phyloP scores from a whole-genome alignment of 2,797 vertebrate species.

The Lacerta viridis region DNA sequence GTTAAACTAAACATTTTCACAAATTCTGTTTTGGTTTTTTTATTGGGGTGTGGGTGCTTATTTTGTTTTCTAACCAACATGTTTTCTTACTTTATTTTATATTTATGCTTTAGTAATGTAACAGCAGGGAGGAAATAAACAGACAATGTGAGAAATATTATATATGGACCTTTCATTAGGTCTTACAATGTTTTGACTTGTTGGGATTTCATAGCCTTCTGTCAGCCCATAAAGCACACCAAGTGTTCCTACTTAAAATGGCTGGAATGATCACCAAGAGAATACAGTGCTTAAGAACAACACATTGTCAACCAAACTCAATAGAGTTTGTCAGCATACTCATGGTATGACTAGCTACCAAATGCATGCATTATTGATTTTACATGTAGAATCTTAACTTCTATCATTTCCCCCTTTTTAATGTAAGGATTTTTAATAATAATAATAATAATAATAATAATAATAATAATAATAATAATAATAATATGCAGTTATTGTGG shows the following conservation, averaged over 20 bases:
- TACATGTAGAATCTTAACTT: not conserved
- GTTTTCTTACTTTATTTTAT: slow-evolving; percentile 14
- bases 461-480: no score
- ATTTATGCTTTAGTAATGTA: slow-evolving; percentile 30
- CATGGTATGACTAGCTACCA: not conserved
- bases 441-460: no score
- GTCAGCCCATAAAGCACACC: slow-evolving; percentile 24
- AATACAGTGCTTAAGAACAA: slow-evolving; percentile 26
- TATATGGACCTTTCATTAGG: slow-evolving; percentile 32
- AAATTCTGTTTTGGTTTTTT: not conserved
- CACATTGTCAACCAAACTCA: slow-evolving; percentile 19
- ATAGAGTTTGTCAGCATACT: slow-evolving; percentile 7
- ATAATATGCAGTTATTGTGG: no score
- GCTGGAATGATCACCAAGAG: slow-evolving; percentile 22
- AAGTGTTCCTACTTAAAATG: slow-evolving; percentile 34
- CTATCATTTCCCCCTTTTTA: no score
- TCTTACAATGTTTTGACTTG: slow-evolving; percentile 45
- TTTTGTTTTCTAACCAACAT: slow-evolving; percentile 18
- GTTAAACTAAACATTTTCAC: not conserved
- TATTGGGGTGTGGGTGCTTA: not conserved
- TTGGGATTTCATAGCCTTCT: slow-evolving; percentile 10
- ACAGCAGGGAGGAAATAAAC: slow-evolving; percentile 27
- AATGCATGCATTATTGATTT: not conserved
- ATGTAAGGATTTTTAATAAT: no score
- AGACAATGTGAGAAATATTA: slow-evolving; percentile 38